Evolutionary conservation across 2,113 vertebrate genomes (phyloP).

Genomic region (Limnothrissa miodon): DNA sequence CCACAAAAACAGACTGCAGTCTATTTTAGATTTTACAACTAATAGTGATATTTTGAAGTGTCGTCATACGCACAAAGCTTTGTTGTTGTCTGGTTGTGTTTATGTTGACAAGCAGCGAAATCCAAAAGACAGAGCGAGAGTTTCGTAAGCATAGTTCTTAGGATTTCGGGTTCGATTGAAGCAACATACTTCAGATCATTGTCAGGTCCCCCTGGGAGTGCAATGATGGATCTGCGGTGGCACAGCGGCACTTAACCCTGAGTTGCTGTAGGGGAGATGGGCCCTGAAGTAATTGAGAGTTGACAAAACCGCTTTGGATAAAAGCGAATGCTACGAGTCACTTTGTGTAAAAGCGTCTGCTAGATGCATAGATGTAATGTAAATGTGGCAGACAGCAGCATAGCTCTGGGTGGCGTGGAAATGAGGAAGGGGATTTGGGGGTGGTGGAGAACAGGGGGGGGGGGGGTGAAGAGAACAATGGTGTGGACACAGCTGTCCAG

Average conservation of each 20-base stretch:
- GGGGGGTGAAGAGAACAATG: constrained; percentile 22
- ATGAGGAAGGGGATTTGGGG: background rate
- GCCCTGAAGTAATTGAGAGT: too few species aligned
- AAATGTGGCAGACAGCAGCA: too few species aligned
- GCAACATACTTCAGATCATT: background rate
- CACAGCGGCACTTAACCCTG: too few species aligned
- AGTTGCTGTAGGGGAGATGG: too few species aligned
- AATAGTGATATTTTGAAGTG: background rate
- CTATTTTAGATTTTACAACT: background rate
- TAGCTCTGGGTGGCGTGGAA: background rate
- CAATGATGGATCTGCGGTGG: too few species aligned
- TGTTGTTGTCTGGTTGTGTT: background rate
- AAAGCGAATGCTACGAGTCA: too few species aligned
- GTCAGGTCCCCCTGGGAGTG: background rate
- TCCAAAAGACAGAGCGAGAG: background rate
- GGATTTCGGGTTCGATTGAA: background rate
- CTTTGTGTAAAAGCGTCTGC: too few species aligned
- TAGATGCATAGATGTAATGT: too few species aligned
- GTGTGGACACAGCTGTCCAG: constrained; percentile 9
- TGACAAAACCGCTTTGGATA: too few species aligned
- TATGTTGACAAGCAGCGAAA: background rate
- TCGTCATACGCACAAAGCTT: background rate
- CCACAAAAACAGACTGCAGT: background rate
- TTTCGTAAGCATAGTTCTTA: background rate
- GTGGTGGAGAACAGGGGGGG: too few species aligned